Evolutionary conservation across 1,140 invertebrate species (phyloP).

Genomic region (Phymorhynchus buccinoides): DNA sequence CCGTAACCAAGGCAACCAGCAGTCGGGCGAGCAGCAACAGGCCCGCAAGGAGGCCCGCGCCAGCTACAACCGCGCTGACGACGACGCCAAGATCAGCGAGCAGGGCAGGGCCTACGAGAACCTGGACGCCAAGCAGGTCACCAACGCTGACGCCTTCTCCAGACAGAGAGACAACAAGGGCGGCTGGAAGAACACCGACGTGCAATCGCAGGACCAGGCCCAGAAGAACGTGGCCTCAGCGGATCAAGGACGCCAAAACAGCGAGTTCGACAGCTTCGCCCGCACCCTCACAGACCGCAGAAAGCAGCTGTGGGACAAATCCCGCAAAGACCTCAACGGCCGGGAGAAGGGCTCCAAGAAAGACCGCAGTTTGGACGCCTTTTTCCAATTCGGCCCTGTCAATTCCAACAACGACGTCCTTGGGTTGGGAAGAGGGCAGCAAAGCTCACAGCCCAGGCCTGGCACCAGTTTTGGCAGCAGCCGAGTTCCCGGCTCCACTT

Average conservation of each 20-base stretch:
- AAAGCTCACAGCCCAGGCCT: neutral
- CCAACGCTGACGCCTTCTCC: conserved; percentile 26
- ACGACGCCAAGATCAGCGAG: conserved; percentile 30
- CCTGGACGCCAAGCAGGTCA: conserved; percentile 25
- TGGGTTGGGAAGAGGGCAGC: neutral
- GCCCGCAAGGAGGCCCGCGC: conserved; percentile 39
- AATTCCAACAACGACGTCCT: neutral
- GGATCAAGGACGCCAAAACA: conserved; percentile 18
- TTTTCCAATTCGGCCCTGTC: neutral
- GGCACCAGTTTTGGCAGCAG: neutral
- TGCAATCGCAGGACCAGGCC: neutral
- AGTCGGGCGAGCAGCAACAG: conserved; percentile 39
- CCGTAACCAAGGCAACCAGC: conserved; percentile 44
- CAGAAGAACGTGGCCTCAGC: neutral
- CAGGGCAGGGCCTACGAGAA: conserved; percentile 19
- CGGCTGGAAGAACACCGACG: neutral
- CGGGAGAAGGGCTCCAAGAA: neutral
- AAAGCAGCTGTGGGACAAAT: conserved; percentile 36
- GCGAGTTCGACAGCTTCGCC: conserved; percentile 33
- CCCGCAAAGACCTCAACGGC: neutral
- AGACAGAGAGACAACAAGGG: neutral
- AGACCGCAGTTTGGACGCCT: conserved; percentile 1
- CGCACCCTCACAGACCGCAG: neutral
- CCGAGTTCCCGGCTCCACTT: neutral
- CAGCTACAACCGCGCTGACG: conserved; percentile 28